These are phyloP conservation scores for Lithobates sylvaticus DNA, from an alignment of 2,797 vertebrate genomes.

Conservation along the genomic window DNA sequence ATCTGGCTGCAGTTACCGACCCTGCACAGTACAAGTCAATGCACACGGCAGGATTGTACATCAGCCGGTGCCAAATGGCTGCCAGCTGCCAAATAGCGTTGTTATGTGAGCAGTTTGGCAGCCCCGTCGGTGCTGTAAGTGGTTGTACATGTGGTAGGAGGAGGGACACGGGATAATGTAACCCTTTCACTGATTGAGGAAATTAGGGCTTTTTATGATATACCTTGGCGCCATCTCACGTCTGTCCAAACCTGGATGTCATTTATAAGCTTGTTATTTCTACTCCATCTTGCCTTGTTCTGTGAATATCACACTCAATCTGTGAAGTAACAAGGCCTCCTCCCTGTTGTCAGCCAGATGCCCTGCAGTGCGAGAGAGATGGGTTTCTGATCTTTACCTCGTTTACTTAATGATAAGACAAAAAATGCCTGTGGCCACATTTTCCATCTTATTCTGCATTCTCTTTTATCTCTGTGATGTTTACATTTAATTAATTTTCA, in stretches of 20 bases:
- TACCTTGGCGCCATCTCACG: not conserved
- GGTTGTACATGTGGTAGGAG: conserved; percentile 28
- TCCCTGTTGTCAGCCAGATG: conserved; percentile 11
- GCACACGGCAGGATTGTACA: conserved; percentile 29
- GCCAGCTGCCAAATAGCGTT: conserved; percentile 51
- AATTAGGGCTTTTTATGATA: not conserved
- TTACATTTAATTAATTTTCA: conserved; percentile 36
- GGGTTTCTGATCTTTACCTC: conserved; percentile 44
- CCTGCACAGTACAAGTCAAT: conserved; percentile 44
- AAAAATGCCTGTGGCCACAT: conserved; percentile 21
- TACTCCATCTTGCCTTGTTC: conserved; percentile 1
- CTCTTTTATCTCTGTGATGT: conserved; percentile 41
- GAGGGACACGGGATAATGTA: conserved; percentile 1
- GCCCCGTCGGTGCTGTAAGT: conserved; percentile 10
- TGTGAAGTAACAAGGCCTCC: conserved; percentile 28
- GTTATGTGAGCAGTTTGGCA: conserved; percentile 61
- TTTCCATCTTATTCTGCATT: conserved; percentile 5
- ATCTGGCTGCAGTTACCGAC: conserved; percentile 34
- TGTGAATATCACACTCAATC: conserved; percentile 11
- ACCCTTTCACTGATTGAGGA: conserved; percentile 22
- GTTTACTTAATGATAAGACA: conserved; percentile 39
- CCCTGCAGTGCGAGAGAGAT: conserved; percentile 27
- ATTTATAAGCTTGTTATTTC: not conserved
- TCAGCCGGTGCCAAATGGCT: conserved; percentile 50
- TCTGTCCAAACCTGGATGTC: not conserved